Base-by-base conservation (phyloP, 1,140 invertebrate species). In the Triops cancriformis region DNA sequence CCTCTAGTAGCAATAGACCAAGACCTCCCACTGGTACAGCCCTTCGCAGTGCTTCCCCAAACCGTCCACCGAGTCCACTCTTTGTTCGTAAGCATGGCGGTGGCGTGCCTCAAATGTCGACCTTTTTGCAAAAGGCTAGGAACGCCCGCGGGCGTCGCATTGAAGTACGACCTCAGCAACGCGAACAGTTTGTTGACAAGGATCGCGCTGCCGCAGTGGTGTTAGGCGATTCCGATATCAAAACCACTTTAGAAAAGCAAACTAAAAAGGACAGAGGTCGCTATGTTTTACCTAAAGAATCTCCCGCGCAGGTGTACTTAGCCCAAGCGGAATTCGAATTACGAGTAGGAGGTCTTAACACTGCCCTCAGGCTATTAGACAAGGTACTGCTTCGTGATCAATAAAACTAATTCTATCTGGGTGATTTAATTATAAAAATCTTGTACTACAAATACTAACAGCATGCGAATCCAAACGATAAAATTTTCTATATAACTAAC, bases 161-260 rank as follows among this genome's bases (percentile, higher is more conserved):
- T 14, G 42, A 76, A 64, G 26, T 64, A 31, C 42, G 18, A 45
- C 31, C 77, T 72, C 18, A 45, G 26, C 64, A 76, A 23, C 31
- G 75, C 12, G 93, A 95, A 82, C 84, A 93, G 14, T 96, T 95
- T 82, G 95, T 93, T 11, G 94, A 96, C 83, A 96, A 95, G 82
- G 94, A 95, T 83, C 85, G 94, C 11, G 94, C 94, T 0, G 94
- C 94, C 0, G 93, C 94, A 1, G 93, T 95, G 6, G 93, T 93
- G 80, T 89, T 94, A 87, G 93, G 92, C 0, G 90, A 86, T 79
- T 86, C 89, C 73, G 93, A 96, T 82, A 95, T 95, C 43, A 95
- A 95, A 79, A 81, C 80, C 0, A 81, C 81, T 1, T 73, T 82
- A 14, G 78, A 75, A n/a, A 79, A 76, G 42, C 78, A 79, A 74